Evolutionary conservation across 2,113 vertebrate genomes (phyloP), one percentile per base, ranked within the genome.

Genomic region (Seriola quinqueradiata): DNA sequence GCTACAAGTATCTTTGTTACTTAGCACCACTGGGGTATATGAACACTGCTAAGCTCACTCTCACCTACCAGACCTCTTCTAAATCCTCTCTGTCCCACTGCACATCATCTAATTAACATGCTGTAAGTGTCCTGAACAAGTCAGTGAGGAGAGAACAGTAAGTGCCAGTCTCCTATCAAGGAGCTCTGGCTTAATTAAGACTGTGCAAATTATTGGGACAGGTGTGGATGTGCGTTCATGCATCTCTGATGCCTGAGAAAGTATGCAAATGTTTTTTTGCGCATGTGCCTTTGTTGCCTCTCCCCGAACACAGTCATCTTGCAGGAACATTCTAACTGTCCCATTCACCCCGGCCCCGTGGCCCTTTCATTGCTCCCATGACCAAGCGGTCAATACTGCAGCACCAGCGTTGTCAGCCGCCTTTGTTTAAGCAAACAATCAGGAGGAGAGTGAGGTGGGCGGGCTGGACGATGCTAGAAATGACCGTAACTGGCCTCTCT

Each of bases 391-490:
- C 88, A 89, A 88, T 90, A 89, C 87, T 89, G 92, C 93, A 88
- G 80, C 90, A 87, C 87, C 89, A 89, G 90, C 87, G 74, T 82
- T 92, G 88, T 87, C 77, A 61, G 76, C 46, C 28, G 67, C 87
- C 88, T 94, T 95, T 95, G 95, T 95, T 60, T 28, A 60, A 54
- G 36, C 67, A 80, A 91, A 95, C 95, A 95, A 95, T 94, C 91
- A 87, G 82, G 87, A 84, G 79, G 89, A 92, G 87, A 84, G 88
- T 77, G 86, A 91, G 78, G 89, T 79, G 68, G 28, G 75, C 70
- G 65, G 73, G 75, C 75, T 84, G 92, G 95, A 96, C 86, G 74
- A 84, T 94, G 85, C 93, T 93, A 94, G 95, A 96, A 96, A 88
- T 75, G 89, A 78, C 90, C 82, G 84, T 76, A 90, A 93, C 85